These are phyloP conservation scores for Cyprinodon diabolis DNA, from an alignment of 2,797 vertebrate genomes.

Conservation along the genomic window DNA sequence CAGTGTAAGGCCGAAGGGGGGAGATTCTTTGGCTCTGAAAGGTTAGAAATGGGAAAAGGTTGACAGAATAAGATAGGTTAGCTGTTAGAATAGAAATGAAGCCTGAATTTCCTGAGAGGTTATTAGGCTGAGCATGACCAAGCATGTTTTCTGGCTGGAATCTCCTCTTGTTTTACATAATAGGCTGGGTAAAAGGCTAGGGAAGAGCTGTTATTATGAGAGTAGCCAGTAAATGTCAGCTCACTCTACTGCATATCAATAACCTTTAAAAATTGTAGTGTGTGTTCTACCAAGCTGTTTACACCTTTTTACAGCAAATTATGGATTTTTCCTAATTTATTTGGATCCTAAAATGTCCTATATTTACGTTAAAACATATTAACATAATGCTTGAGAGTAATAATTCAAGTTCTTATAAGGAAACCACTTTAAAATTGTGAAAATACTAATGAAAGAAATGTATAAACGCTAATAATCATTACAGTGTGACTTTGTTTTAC, in stretches of 20 bases:
- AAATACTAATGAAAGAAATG: not conserved
- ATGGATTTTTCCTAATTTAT: not conserved
- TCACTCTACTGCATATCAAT: constrained; percentile 55
- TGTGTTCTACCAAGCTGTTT: constrained; percentile 3
- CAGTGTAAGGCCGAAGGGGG: not conserved
- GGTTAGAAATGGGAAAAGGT: constrained; percentile 6
- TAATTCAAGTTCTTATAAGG: no score
- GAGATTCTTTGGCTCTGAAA: not conserved
- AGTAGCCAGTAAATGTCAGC: constrained; percentile 58
- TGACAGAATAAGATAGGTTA: constrained; percentile 14
- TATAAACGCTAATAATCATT: not conserved
- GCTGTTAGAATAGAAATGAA: constrained; percentile 21
- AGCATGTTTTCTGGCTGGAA: constrained; percentile 50
- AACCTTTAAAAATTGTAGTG: constrained; percentile 35
- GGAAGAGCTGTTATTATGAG: constrained; percentile 37
- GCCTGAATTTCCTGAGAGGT: constrained; percentile 19
- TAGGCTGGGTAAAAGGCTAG: constrained; percentile 49
- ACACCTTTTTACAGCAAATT: not conserved
- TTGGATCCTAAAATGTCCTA: not conserved
- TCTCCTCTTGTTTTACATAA: constrained; percentile 51
- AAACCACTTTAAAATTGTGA: not conserved
- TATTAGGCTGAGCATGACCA: constrained; percentile 45
- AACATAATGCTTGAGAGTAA: no score
- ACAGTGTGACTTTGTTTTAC: not conserved
- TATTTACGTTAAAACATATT: no score